These are phyloP conservation scores for Leptinotarsa tumamoca DNA, from an alignment of 2,888 invertebrate genomes.

Conservation along the genomic window DNA sequence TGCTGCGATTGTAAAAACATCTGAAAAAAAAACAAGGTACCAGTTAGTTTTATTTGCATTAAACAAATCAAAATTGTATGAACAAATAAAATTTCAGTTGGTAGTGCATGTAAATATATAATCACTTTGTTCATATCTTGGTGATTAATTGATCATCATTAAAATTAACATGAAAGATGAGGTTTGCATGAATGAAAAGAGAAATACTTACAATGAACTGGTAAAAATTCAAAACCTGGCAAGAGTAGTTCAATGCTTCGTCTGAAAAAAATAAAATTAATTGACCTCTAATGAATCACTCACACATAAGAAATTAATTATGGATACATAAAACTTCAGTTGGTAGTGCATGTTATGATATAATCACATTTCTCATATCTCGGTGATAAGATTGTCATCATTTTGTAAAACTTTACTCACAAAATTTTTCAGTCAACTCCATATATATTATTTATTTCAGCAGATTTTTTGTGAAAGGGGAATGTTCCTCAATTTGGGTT, in stretches of 20 bases:
- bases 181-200: too few species aligned
- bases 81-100: constrained; percentile 35
- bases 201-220: too few species aligned
- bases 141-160: constrained; percentile 40
- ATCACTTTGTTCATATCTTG: constrained; percentile 34
- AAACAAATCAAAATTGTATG: constrained; percentile 12
- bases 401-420: neutral
- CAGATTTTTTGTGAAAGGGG: neutral
- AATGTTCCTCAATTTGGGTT: too few species aligned
- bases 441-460: neutral
- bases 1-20: too few species aligned
- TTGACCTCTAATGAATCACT: neutral
- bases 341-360: constrained; percentile 42
- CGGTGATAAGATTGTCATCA: constrained; percentile 42
- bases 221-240: too few species aligned
- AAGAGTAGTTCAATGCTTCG: too few species aligned
- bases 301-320: neutral
- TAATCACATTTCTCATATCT: constrained; percentile 33
- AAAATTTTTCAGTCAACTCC: neutral
- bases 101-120: constrained; percentile 43
- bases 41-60: constrained; percentile 16
- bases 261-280: neutral
- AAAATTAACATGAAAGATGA: neutral
- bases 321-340: constrained; percentile 29
- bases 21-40: neutral